Base-by-base conservation (phyloP, 2,888 invertebrate species). In the Eulithis testata region DNA sequence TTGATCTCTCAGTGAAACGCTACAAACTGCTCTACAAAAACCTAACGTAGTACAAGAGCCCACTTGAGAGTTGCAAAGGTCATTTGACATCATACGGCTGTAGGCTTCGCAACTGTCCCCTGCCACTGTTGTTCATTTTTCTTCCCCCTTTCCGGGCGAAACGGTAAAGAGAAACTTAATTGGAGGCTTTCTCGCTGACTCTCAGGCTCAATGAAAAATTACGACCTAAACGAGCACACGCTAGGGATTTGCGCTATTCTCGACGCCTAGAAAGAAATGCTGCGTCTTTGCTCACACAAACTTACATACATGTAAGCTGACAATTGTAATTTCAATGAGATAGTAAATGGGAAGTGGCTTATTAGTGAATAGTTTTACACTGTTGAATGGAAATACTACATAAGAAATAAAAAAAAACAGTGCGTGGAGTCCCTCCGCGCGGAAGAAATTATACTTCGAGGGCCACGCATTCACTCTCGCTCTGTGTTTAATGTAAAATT, bases 101-200 rank as follows among this genome's bases (percentile, higher is more conserved):
- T 78, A 76, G 77, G 78, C 77, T 75, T 71, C 76, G 77, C 75
- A 65, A 79, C 85, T 88, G 89, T 89, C 90, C 89, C 84, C 81
- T 80, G 82, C 80, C 83, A 82, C 77, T 83, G 87, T 86, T 90
- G 90, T 88, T 87, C 88, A 91, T 91, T 91, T 92, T 88, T 91
- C 91, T 90, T 88, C 82, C 85, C 86, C 82, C 88, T 88, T 84
- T 84, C 81, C 85, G 80, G 82, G 79, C 82, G 86, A 88, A 89
- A 88, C 88, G 87, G 88, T 88, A 92, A 92, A 91, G 91, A 91
- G 93, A 91, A 91, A 91, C 91, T 92, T 92, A 93, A 93, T 93
- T 93, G 93, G 89, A 88, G 91, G 91, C 89, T 88, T 90, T 89
- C 82, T 84, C 83, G 83, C 84, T 88, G 87, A 89, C 88, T 89